Percentiles rank a stretch among this genome's conserved stretches.
Conservation (phyloP, 2,797 vertebrate genomes). For the Tapera naevia region DNA sequence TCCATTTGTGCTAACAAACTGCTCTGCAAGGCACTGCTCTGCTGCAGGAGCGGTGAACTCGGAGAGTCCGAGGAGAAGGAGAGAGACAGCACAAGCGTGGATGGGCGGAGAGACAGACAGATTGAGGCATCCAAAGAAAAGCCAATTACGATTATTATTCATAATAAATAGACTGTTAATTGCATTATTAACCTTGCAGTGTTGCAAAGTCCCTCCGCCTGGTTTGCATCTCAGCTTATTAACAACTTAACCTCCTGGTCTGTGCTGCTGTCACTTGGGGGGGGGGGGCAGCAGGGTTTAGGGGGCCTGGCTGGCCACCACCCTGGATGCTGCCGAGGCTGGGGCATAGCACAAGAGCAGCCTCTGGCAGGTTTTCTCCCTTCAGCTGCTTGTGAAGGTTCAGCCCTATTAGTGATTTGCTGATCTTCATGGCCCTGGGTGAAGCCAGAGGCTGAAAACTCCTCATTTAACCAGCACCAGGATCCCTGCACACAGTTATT, state of each 20-base stretch:
- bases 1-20: background rate
- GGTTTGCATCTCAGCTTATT: background rate
- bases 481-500: background rate
- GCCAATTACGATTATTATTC: background rate
- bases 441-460: conserved; percentile 48
- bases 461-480: background rate
- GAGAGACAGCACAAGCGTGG: rapidly evolving
- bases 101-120: background rate
- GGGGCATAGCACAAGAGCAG: background rate
- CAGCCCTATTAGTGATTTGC: background rate
- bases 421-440: conserved; percentile 48
- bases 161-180: background rate
- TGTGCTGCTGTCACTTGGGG: background rate
- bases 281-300: background rate
- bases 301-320: background rate
- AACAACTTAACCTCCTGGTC: background rate
- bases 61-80: background rate
- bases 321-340: rapidly evolving
- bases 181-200: background rate
- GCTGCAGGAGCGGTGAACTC: background rate
- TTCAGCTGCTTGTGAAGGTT: background rate
- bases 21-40: background rate
- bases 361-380: background rate
- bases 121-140: background rate
- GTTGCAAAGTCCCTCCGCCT: background rate